Evolutionary conservation across 2,888 invertebrate species (phyloP), one percentile per base, ranked within the genome.

Genomic region (Platycheirus rosarum): DNA sequence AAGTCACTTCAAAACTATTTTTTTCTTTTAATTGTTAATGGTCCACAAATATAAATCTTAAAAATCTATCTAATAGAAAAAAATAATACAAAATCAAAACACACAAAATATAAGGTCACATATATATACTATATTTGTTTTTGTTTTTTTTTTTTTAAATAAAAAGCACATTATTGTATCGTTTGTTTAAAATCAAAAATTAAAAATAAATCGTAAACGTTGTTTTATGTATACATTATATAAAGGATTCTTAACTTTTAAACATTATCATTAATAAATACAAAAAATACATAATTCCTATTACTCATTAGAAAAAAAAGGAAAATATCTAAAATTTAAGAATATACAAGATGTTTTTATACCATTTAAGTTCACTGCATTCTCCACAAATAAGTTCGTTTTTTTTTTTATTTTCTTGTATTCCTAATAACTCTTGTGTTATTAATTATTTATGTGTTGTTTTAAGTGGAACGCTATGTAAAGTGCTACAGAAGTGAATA

Each of bases 211-310:
- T 65, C 8, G 16, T 79, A 49, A 70, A 55, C 26, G 37, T 76
- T 48, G 44, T 57, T 70, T 46, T 44, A 35, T 82, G 32, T 74
- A 70, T 75, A 70, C 65, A 66, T 44, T 68, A 69, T 69, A 69
- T 78, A 79, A 78, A 78, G 60, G 40, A 65, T 70, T 77, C 77
- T 82, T 82, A 82, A 76, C 26, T 49, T 68, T 66, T 63, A 82
- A 40, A 77, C 73, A 53, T 68, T 70, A 76, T 76, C 65, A 63
- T 65, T 73, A 82, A 82, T 82, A 82, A 82, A 77, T 82, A 82
- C 66, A 82, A 82, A 71, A 76, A 75, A 66, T 63, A 82, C 49
- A 63, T 68, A 68, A 55, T 68, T 82, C 29, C 66, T 73, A 71
- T 63, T 37, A 49, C 23, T 68, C 63, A 73, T 71, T 73, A 82